Conservation (phyloP, 1,140 invertebrate species). For the Dreissena polymorpha region DNA sequence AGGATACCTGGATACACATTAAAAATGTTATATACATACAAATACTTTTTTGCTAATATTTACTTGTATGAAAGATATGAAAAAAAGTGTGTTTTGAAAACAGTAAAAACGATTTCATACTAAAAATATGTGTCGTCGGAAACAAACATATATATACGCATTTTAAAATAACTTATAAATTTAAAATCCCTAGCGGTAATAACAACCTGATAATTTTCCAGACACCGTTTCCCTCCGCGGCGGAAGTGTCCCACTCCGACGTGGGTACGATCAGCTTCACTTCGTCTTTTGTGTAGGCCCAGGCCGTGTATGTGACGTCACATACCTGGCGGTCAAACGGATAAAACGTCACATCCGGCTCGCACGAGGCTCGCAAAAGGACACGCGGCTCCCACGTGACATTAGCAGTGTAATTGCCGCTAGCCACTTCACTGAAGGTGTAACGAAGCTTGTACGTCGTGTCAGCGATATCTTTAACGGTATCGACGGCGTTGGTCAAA, state of each 20-base stretch:
- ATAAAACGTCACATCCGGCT: constrained; percentile 51
- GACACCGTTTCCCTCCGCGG: constrained; percentile 27
- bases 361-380: constrained; percentile 35
- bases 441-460: constrained; percentile 46
- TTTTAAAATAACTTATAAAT: too few species aligned
- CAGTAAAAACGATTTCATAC: too few species aligned
- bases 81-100: too few species aligned
- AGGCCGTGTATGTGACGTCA: constrained; percentile 47
- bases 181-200: neutral
- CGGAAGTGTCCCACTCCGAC: constrained; percentile 38
- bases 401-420: neutral
- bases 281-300: constrained; percentile 39
- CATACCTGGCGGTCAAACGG: constrained; percentile 53
- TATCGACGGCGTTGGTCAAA: constrained; percentile 46
- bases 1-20: too few species aligned
- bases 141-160: too few species aligned
- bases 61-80: too few species aligned
- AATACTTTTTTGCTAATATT: too few species aligned
- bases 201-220: constrained; percentile 26
- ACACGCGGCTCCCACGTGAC: constrained; percentile 40
- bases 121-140: too few species aligned
- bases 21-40: too few species aligned
- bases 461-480: constrained; percentile 46
- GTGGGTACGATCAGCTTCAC: constrained; percentile 1
- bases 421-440: neutral